Evolutionary conservation across 2,113 vertebrate species (phyloP), one percentile per base, ranked within the genome.

Genomic region (Sceloporus tristichus): DNA sequence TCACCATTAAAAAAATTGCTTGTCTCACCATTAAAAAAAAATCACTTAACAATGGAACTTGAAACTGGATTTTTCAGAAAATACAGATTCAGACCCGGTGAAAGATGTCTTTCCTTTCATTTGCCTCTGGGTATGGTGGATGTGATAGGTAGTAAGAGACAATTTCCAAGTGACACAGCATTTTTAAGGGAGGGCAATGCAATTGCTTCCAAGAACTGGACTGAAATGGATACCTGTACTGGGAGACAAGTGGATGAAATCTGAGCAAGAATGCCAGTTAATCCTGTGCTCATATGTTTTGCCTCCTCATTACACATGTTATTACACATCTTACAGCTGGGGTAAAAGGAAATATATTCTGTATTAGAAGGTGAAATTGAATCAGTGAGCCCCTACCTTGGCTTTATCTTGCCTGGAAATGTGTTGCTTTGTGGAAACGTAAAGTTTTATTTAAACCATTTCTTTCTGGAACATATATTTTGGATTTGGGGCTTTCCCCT

Each of bases 101-200:
- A 85, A 38, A 91, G 77, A 92, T 56, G 83, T 34, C 25, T 82
- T 65, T 48, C 42, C 4, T 92, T 94, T 88, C 92, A 53, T 88
- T 91, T 86, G 0, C 8, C 34, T 0, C 62, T 75, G 68, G 14
- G 14, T 77, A 21, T 13, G 0, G 85, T 87, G 29, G 14, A 25
- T 79, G 53, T 71, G 89, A 71, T 87, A 87, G 86, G 86, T 85
- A 76, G 90, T 84, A 16, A 71, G 75, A 6, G 73, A 78, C 86
- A 91, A 88, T 79, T 77, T 82, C 83, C 66, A 80, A 81, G 85
- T 85, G 87, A 90, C 85, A 91, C 91, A 93, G 89, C 88, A 88
- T 85, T 23, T 65, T 25, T 23, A 29, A 2, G 40, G 25, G n/a
- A 6, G 42, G 13, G 48, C 48, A 23, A 42, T 70, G 16, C 18